Conservation (phyloP, 2,113 vertebrate genomes). For the Himantopus leucocephalus region DNA sequence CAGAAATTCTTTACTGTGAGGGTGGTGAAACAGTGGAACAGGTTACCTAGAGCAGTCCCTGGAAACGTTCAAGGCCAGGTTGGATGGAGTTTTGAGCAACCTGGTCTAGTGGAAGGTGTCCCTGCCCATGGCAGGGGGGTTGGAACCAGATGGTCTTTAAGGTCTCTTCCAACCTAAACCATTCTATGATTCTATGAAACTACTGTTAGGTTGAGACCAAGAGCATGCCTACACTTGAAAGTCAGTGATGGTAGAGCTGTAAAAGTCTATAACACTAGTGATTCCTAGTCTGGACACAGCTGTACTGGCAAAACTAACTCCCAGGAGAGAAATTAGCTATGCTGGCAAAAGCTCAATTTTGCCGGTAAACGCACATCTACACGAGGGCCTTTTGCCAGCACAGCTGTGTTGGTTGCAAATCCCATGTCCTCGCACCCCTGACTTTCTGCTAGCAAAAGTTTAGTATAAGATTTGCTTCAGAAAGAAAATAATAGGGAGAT, state of each 20-base stretch:
- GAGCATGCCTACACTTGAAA: background rate
- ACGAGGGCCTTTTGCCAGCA: slow-evolving; percentile 54
- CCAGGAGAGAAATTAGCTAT: slow-evolving; percentile 39
- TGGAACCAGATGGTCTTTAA: background rate
- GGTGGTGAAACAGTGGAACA: background rate
- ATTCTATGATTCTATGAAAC: background rate
- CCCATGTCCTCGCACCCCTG: slow-evolving; percentile 45
- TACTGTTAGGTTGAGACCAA: background rate
- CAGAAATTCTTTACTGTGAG: background rate
- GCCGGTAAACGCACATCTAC: slow-evolving; percentile 32
- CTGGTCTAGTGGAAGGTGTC: background rate
- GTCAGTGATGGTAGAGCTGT: background rate
- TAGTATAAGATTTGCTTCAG: background rate
- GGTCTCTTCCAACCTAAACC: background rate
- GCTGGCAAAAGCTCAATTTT: slow-evolving; percentile 50
- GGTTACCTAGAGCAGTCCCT: background rate
- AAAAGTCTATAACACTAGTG: background rate
- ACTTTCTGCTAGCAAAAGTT: slow-evolving; percentile 45
- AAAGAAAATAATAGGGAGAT: slow-evolving; percentile 47
- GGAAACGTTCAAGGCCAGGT: background rate
- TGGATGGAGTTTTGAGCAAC: background rate
- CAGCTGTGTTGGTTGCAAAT: slow-evolving; percentile 64
- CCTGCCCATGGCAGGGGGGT: background rate
- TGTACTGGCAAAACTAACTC: slow-evolving; percentile 54
- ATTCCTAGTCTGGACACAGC: slow-evolving; percentile 26